Conservation (phyloP, 2,888 invertebrate species). For the Bombyx huttoni region DNA sequence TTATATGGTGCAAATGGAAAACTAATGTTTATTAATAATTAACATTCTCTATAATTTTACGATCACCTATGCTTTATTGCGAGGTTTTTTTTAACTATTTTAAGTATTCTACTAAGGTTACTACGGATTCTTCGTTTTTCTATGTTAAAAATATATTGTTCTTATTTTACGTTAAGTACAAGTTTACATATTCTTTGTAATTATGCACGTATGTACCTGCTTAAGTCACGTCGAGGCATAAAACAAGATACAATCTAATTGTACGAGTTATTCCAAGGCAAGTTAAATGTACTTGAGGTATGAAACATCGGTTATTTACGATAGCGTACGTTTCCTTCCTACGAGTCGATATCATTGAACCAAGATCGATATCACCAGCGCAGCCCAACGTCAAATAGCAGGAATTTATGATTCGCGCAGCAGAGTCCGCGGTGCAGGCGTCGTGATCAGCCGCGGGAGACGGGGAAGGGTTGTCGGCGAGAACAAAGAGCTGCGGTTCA, state of each 20-base stretch:
- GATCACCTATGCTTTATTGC: no score
- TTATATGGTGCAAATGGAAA: no score
- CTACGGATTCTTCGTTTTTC: no score
- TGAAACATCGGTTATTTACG: slow-evolving; percentile 26
- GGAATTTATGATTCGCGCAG: slow-evolving; percentile 67
- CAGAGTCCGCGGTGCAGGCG: slow-evolving; percentile 42
- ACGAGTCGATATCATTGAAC: slow-evolving; percentile 51
- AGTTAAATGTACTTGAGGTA: slow-evolving; percentile 4
- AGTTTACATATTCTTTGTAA: no score
- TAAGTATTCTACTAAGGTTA: no score
- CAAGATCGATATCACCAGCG: slow-evolving; percentile 61
- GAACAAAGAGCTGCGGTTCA: slow-evolving; percentile 66
- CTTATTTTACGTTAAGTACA: no score
- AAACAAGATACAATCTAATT: background rate
- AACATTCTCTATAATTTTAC: no score
- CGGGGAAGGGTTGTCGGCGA: slow-evolving; percentile 39
- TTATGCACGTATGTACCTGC: background rate
- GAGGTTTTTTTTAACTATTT: no score
- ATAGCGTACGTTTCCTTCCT: slow-evolving; percentile 50
- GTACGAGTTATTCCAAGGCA: background rate
- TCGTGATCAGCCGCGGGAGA: slow-evolving; percentile 48
- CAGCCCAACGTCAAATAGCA: slow-evolving; percentile 63
- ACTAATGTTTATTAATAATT: no score
- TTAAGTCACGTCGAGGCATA: background rate
- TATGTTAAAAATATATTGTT: no score